phyloP scores from a whole-genome alignment of 2,113 vertebrate genomes.

The Calyptommatus sinebrachiatus region DNA sequence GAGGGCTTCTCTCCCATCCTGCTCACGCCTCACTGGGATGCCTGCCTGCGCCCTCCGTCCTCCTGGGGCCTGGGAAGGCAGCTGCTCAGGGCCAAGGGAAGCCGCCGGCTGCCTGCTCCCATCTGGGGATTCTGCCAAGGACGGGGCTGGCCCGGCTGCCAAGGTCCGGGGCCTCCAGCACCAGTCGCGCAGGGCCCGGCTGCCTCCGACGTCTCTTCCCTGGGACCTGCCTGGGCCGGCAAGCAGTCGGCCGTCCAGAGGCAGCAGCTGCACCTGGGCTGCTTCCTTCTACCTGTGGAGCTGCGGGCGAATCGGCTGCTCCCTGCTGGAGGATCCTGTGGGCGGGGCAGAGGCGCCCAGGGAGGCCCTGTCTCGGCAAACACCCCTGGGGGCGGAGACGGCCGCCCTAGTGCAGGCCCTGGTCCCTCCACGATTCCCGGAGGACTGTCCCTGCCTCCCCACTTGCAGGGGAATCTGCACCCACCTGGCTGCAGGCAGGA shows the following conservation, averaged over 20 bases:
- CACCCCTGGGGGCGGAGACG: too few relatives aligned
- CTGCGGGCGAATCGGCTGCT: constrained; percentile 9
- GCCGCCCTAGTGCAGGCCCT: too few relatives aligned
- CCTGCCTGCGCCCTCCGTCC: accelerated
- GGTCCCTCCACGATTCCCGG: too few relatives aligned
- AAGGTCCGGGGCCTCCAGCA: neutral
- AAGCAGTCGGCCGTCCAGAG: neutral
- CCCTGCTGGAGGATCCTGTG: constrained; percentile 24
- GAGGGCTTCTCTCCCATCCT: neutral
- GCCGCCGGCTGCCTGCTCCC: neutral
- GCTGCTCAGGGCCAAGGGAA: accelerated
- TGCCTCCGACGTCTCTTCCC: neutral
- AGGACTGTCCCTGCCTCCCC: too few relatives aligned
- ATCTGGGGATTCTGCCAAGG: neutral
- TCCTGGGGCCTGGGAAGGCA: accelerated
- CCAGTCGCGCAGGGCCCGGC: neutral
- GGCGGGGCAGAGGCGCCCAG: constrained; percentile 31
- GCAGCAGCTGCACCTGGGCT: constrained; percentile 30
- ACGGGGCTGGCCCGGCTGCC: neutral
- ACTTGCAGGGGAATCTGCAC: too few relatives aligned
- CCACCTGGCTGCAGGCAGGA: too few relatives aligned
- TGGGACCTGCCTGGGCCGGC: neutral
- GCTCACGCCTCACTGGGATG: constrained; percentile 10
- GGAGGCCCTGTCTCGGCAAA: neutral
- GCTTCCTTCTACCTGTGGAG: constrained; percentile 50